Evolutionary conservation across 2,888 invertebrate species (phyloP).

Genomic region (Leptothorax acervorum): DNA sequence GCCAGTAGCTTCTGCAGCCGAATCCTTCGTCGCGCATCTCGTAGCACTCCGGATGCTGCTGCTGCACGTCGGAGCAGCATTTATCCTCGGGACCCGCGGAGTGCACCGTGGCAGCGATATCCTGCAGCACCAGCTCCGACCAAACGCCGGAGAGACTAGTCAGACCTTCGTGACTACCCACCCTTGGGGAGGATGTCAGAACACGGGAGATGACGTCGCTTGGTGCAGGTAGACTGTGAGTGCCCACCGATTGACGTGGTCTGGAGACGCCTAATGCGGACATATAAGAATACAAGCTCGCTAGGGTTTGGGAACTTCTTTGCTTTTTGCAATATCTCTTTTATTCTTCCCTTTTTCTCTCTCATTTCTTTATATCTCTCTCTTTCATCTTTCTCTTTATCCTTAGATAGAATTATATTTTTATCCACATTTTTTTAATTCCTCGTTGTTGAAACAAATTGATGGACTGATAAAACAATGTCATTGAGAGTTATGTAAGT

Average conservation of each 20-base stretch:
- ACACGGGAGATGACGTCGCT: slow-evolving; percentile 87
- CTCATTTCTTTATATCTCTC: neutral
- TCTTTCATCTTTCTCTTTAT: neutral
- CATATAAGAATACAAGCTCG: slow-evolving; percentile 4
- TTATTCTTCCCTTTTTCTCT: too few relatives aligned
- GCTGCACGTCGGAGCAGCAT: slow-evolving; percentile 76
- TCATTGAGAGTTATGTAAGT: neutral
- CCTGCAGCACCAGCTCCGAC: slow-evolving; percentile 92
- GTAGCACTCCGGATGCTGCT: slow-evolving; percentile 88
- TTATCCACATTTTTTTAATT: neutral
- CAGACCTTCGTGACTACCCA: slow-evolving; percentile 89
- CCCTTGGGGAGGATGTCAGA: slow-evolving; percentile 83
- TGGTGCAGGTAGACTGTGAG: slow-evolving; percentile 89
- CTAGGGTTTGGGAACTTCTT: neutral
- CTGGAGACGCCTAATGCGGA: slow-evolving; percentile 84
- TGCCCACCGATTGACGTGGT: slow-evolving; percentile 86
- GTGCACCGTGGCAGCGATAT: slow-evolving; percentile 90
- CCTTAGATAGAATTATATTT: neutral
- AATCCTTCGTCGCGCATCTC: slow-evolving; percentile 80
- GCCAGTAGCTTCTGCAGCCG: slow-evolving; percentile 89
- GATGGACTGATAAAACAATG: neutral
- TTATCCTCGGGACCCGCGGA: slow-evolving; percentile 81
- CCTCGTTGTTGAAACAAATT: neutral
- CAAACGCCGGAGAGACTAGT: slow-evolving; percentile 93
- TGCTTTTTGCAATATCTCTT: neutral